These are phyloP conservation scores for Drosophila albomicans DNA, from an alignment of 1,140 invertebrate species.

Conservation along the genomic window DNA sequence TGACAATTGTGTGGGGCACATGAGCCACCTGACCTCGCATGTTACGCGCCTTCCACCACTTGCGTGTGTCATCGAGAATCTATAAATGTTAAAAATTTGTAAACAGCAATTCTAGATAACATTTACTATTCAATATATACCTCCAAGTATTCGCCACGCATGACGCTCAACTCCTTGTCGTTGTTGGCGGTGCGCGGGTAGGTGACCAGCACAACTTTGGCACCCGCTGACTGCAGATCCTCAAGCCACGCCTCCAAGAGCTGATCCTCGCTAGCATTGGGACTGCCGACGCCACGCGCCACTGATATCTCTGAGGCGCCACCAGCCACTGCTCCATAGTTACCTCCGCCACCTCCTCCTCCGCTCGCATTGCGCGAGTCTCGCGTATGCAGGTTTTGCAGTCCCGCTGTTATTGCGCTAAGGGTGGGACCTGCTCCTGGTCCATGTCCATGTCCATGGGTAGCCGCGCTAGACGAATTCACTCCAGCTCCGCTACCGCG, in stretches of 20 bases:
- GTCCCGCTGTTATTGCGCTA: slow-evolving; percentile 72
- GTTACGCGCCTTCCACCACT: slow-evolving; percentile 99
- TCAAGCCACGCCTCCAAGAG: slow-evolving; percentile 88
- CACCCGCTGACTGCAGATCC: slow-evolving; percentile 90
- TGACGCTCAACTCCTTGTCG: slow-evolving; percentile 98
- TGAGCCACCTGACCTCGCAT: slow-evolving; percentile 94
- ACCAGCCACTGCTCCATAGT: slow-evolving; percentile 34
- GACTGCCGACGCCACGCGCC: slow-evolving; percentile 29
- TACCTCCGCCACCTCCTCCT: slow-evolving; percentile 45
- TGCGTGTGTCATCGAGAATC: slow-evolving; percentile 97
- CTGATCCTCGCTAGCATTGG: slow-evolving; percentile 71
- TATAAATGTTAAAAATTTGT: slow-evolving; percentile 76
- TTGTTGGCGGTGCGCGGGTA: slow-evolving; percentile 99
- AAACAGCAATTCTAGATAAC: neutral
- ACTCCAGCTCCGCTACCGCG: slow-evolving; percentile 82
- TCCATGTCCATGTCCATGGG: slow-evolving; percentile 36
- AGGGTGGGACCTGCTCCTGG: slow-evolving; percentile 55
- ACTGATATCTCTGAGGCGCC: slow-evolving; percentile 59
- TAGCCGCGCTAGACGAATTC: neutral
- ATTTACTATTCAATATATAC: slow-evolving; percentile 85
- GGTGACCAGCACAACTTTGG: slow-evolving; percentile 95
- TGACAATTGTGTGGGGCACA: slow-evolving; percentile 98
- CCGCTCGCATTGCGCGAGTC: slow-evolving; percentile 57
- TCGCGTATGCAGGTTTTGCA: slow-evolving; percentile 74
- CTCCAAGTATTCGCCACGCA: slow-evolving; percentile 97